A percentile compares a stretch with the other conserved stretches of the same genome.
These are phyloP conservation scores for Camelus bactrianus DNA, from an alignment of 2,113 vertebrate species.

Conservation along the genomic window DNA sequence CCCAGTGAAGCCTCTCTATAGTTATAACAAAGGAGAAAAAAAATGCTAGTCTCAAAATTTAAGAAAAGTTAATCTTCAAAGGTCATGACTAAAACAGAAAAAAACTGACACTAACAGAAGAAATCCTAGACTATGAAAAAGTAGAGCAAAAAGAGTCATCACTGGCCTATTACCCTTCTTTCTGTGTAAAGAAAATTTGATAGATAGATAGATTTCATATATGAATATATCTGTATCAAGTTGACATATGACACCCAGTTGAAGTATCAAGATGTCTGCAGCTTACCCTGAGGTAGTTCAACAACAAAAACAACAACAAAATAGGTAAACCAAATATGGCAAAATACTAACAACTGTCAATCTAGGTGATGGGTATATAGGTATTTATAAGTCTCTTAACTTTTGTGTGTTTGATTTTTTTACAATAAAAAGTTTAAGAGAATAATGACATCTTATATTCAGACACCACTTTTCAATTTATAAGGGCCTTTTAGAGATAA, in stretches of 20 bases:
- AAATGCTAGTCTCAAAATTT: constrained; percentile 6
- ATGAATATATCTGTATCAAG: not conserved
- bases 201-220: not conserved
- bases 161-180: not conserved
- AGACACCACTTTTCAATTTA: not conserved
- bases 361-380: not conserved
- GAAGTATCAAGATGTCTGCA: not conserved
- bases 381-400: not conserved
- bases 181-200: not conserved
- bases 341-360: not conserved
- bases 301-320: not conserved
- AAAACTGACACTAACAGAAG: not conserved
- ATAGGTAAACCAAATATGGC: not conserved
- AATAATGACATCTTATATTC: not conserved
- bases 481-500: not conserved
- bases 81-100: not conserved
- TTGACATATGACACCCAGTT: not conserved
- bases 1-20: not conserved
- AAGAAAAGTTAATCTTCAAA: not conserved
- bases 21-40: not conserved
- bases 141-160: not conserved
- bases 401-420: not conserved
- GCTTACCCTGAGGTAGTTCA: not conserved
- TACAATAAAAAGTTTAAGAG: not conserved
- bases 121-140: not conserved